Conservation (phyloP, 2,888 invertebrate species). For the Pandemis corylana region DNA sequence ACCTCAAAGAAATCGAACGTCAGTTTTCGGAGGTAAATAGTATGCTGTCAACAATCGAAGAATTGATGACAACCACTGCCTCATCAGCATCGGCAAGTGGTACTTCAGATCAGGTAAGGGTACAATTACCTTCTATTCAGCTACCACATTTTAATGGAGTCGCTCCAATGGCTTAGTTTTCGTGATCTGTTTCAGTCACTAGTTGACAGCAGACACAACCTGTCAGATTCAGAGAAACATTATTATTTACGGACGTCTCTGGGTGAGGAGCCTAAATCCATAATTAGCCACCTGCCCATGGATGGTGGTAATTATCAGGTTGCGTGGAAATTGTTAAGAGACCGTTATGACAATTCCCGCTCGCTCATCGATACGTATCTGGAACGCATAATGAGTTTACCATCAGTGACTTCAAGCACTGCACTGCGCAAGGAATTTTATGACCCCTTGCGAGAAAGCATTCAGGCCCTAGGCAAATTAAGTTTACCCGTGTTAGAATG, state of each 20-base stretch:
- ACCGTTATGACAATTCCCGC: not conserved
- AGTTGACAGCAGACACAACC: not conserved
- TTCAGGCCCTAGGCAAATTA: not conserved
- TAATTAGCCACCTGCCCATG: not conserved
- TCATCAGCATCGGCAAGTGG: not conserved
- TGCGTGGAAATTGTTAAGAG: not conserved
- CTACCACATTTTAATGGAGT: not conserved
- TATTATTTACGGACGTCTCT: not conserved
- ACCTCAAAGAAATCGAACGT: not conserved
- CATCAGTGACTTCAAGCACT: not conserved
- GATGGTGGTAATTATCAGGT: not conserved
- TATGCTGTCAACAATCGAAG: not conserved
- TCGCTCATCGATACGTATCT: not conserved
- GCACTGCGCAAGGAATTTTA: not conserved
- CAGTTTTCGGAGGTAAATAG: constrained; percentile 1
- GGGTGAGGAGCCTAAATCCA: not conserved
- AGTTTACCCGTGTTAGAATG: not conserved
- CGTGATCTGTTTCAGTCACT: not conserved
- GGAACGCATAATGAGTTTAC: not conserved
- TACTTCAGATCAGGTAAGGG: constrained; percentile 1
- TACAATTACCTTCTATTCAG: not conserved
- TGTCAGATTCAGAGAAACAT: constrained; percentile 4
- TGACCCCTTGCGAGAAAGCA: not conserved
- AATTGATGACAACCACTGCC: not conserved
- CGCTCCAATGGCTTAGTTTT: not conserved